Base-by-base conservation (phyloP, 1,140 invertebrate genomes). In the Atta colombica region DNA sequence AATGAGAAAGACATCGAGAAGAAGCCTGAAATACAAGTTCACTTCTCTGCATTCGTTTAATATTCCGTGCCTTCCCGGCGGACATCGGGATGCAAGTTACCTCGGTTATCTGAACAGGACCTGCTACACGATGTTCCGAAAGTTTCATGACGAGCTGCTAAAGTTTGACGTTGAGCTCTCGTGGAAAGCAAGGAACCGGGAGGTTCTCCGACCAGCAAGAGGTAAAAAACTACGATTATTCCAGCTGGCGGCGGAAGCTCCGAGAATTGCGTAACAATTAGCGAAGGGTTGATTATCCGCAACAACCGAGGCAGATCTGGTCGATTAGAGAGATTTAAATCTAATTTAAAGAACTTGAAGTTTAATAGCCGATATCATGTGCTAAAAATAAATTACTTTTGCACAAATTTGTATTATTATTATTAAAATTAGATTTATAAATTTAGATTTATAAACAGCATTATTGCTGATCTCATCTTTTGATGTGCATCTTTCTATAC, bases 41-140 rank as follows among this genome's bases (percentile, higher is more conserved):
- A 35, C 78, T 55, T 45, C 78, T 69, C 85, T 61, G 60, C 82
- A 78, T 82, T 77, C 85, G 77, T 91, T 91, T 91, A 88, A 77
- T 80, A 86, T 77, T 84, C 85, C 72, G 60, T 82, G 58, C 71
- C 65, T 77, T 82, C 51, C 68, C 75, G 68, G 49, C 82, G 78
- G 58, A 53, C 65, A 69, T 31, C 68, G 61, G 77, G 77, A 88
- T 71, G 82, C 87, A 77, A 77, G 86, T 65, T 81, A 58, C 61
- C 51, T 85, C 78, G 85, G 77, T 89, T 87, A 89, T 87, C 80
- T 49, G 31, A 55, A 25, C 86, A 58, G 69, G 69, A 74, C 21
- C 71, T 45, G 35, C 53, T 81, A 81, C 78, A 71, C 65, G 78
- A 81, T 71, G 78, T 81, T 81, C 18, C 53, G 78, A 81, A 81